Evolutionary conservation across 1,140 invertebrate species (phyloP).

Genomic region (Leucophenga varia): DNA sequence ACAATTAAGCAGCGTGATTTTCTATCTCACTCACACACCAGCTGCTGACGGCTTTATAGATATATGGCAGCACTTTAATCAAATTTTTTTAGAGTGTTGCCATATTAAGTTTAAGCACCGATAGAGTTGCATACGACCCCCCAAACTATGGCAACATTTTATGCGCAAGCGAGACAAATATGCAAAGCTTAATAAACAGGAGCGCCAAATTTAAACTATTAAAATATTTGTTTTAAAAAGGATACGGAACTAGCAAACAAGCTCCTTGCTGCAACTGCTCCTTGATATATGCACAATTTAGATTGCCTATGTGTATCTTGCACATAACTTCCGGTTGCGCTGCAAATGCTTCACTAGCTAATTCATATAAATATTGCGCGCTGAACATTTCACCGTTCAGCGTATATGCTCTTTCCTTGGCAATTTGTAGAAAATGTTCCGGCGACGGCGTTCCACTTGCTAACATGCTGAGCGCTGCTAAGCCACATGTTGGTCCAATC

Average conservation of each 20-base stretch:
- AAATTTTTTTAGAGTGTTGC: too few relatives aligned
- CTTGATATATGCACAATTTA: slow-evolving; percentile 54
- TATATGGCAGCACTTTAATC: too few relatives aligned
- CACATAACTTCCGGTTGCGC: slow-evolving; percentile 17
- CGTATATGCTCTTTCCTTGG: slow-evolving; percentile 66
- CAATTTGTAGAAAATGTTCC: slow-evolving; percentile 63
- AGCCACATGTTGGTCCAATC: slow-evolving; percentile 73
- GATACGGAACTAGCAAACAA: slow-evolving; percentile 60
- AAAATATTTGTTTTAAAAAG: slow-evolving; percentile 42
- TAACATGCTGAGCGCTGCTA: slow-evolving; percentile 78
- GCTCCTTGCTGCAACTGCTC: slow-evolving; percentile 41
- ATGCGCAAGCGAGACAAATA: too few relatives aligned
- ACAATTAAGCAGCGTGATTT: too few relatives aligned
- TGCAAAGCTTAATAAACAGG: too few relatives aligned
- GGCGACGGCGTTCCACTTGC: slow-evolving; percentile 63
- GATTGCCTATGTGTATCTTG: slow-evolving; percentile 24
- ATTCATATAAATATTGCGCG: slow-evolving; percentile 65
- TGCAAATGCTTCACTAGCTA: slow-evolving; percentile 26
- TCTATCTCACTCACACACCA: too few relatives aligned
- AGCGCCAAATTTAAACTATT: too few relatives aligned
- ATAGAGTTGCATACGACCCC: too few relatives aligned
- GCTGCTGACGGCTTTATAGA: too few relatives aligned
- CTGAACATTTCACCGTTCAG: slow-evolving; percentile 86
- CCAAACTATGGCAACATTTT: too few relatives aligned
- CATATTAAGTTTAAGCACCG: too few relatives aligned